phyloP scores from a whole-genome alignment of 2,888 invertebrate genomes.

The Marasmarcha lunaedactyla region DNA sequence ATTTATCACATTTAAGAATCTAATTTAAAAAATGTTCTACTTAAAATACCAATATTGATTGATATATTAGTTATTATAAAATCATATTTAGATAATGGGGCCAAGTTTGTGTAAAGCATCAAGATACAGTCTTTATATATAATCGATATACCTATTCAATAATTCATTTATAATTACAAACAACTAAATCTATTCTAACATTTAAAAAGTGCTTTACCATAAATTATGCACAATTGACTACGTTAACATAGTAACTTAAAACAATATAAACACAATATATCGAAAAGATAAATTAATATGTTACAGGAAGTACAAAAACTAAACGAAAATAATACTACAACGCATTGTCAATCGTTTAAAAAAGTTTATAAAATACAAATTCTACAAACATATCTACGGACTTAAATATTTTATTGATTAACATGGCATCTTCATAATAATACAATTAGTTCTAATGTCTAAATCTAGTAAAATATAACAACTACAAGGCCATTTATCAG shows the following conservation, averaged over 20 bases:
- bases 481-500: constrained; percentile 39
- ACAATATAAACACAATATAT: not conserved
- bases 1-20: too few species aligned
- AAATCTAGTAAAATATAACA: constrained; percentile 19
- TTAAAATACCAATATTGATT: too few species aligned
- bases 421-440: constrained; percentile 46
- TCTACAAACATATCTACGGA: constrained; percentile 18
- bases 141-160: too few species aligned
- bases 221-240: too few species aligned
- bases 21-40: too few species aligned
- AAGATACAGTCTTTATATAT: not conserved
- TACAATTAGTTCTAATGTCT: not conserved
- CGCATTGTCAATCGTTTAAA: constrained; percentile 50
- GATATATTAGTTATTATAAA: too few species aligned
- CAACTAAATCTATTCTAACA: too few species aligned
- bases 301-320: constrained; percentile 9
- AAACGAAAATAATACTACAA: constrained; percentile 64
- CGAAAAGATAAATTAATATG: too few species aligned
- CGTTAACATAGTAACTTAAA: not conserved
- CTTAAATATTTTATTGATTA: constrained; percentile 26
- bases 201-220: too few species aligned
- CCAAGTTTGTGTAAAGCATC: not conserved
- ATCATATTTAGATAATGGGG: not conserved
- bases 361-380: constrained; percentile 19
- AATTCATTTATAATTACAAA: too few species aligned